Percentiles rank a stretch among this genome's conserved stretches.
Evolutionary conservation across 2,888 invertebrate species (phyloP).

Genomic region (Cosmorhoe ocellata): DNA sequence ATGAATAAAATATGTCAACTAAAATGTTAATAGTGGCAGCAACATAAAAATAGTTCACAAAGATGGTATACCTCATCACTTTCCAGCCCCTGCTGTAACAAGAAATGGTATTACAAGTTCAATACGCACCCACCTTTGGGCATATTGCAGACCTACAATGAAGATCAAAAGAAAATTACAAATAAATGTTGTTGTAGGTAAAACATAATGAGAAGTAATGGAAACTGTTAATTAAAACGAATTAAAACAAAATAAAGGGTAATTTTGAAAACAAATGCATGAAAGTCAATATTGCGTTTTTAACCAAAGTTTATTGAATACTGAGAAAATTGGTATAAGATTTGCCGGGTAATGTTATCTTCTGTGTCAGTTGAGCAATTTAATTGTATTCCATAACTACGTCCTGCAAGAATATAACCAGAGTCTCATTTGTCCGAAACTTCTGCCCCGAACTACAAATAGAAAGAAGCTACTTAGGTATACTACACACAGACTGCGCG

Average conservation of each 20-base stretch:
- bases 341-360: conserved; percentile 41
- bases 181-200: conserved; percentile 45
- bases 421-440: conserved; percentile 78
- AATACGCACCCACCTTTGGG: conserved; percentile 82
- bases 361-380: conserved; percentile 46
- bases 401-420: conserved; percentile 63
- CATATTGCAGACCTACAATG: conserved; percentile 60
- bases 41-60: conserved; percentile 82
- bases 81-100: conserved; percentile 95
- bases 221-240: conserved; percentile 27
- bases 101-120: conserved; percentile 82
- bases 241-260: conserved; percentile 30
- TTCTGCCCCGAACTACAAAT: conserved; percentile 36
- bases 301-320: not conserved
- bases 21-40: conserved; percentile 80
- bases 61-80: conserved; percentile 92
- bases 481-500: conserved; percentile 20
- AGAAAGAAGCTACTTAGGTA: conserved; percentile 3
- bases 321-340: conserved; percentile 11
- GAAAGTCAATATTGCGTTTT: conserved; percentile 15
- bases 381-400: conserved; percentile 71
- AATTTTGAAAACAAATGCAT: conserved; percentile 36
- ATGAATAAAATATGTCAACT: conserved; percentile 76
- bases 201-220: conserved; percentile 27
- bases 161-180: conserved; percentile 51